Conservation (phyloP, 1,140 invertebrate species). For the Drosophila neocordata region DNA sequence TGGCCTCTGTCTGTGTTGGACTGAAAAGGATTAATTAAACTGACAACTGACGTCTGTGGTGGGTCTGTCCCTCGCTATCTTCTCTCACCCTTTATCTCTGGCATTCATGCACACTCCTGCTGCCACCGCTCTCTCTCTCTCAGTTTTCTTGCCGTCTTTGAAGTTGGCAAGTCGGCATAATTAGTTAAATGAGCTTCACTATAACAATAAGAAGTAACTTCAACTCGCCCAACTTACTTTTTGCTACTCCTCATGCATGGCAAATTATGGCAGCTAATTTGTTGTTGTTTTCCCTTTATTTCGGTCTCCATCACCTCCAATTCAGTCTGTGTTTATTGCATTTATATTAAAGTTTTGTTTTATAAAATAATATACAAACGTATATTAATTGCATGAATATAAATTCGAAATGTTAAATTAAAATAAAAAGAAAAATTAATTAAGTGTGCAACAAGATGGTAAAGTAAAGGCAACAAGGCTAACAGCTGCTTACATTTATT, state of each 20-base stretch:
- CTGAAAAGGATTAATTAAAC: slow-evolving; percentile 77
- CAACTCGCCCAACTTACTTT: background rate
- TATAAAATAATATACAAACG: slow-evolving; percentile 37
- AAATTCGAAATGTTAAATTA: slow-evolving; percentile 42
- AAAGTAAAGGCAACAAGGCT: slow-evolving; percentile 34
- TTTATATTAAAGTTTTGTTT: slow-evolving; percentile 45
- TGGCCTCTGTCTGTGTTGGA: slow-evolving; percentile 36
- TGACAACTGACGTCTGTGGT: slow-evolving; percentile 61
- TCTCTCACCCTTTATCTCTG: background rate
- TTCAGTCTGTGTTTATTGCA: slow-evolving; percentile 13
- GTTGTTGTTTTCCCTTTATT: background rate
- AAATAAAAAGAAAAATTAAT: slow-evolving; percentile 66
- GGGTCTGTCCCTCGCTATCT: background rate
- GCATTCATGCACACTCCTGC: slow-evolving; percentile 2
- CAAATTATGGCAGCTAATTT: slow-evolving; percentile 10
- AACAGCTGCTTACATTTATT: slow-evolving; percentile 59
- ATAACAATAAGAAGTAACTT: slow-evolving; percentile 57
- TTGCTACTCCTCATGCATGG: background rate
- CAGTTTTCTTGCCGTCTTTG: slow-evolving; percentile 53
- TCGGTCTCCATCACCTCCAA: background rate
- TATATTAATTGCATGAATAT: slow-evolving; percentile 30
- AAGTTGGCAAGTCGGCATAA: slow-evolving; percentile 67
- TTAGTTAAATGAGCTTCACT: slow-evolving; percentile 77
- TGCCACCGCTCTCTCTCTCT: slow-evolving; percentile 6
- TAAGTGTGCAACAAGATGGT: slow-evolving; percentile 45